phyloP scores from a whole-genome alignment of 2,113 vertebrate species.

The Lagopus leucura region DNA sequence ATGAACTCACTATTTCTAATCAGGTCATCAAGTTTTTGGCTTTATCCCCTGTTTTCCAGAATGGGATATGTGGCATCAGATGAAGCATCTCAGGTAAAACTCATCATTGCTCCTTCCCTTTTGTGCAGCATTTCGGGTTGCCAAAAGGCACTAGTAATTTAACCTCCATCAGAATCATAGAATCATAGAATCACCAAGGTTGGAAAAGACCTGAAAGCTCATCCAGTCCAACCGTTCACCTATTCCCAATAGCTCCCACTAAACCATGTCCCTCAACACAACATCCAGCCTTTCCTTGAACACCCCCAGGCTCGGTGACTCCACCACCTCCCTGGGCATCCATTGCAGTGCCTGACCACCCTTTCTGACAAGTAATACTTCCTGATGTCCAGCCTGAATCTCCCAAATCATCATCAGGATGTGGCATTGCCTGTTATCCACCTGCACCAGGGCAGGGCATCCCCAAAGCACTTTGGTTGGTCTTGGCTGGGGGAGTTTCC shows the following conservation, averaged over 20 bases:
- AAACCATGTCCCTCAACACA: too few species aligned
- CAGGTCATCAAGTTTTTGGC: background rate
- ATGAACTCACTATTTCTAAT: accelerated
- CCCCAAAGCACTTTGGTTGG: background rate
- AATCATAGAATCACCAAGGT: too few species aligned
- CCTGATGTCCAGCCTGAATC: too few species aligned
- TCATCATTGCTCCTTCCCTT: accelerated
- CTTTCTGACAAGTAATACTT: too few species aligned
- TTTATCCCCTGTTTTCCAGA: background rate
- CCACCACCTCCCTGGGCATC: too few species aligned
- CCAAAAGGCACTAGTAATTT: background rate
- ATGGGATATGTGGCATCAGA: accelerated
- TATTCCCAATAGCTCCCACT: too few species aligned
- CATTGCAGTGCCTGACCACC: too few species aligned
- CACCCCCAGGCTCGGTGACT: too few species aligned
- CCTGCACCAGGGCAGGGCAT: accelerated
- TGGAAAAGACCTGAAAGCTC: too few species aligned
- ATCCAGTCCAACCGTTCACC: too few species aligned
- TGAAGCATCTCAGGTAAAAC: accelerated
- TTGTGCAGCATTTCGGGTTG: accelerated
- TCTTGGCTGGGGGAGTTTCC: background rate
- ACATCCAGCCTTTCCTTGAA: too few species aligned
- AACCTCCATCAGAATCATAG: accelerated
- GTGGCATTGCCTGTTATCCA: background rate
- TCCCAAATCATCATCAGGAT: background rate